Conservation (phyloP, 2,113 vertebrate genomes). For the Pholis gunnellus region DNA sequence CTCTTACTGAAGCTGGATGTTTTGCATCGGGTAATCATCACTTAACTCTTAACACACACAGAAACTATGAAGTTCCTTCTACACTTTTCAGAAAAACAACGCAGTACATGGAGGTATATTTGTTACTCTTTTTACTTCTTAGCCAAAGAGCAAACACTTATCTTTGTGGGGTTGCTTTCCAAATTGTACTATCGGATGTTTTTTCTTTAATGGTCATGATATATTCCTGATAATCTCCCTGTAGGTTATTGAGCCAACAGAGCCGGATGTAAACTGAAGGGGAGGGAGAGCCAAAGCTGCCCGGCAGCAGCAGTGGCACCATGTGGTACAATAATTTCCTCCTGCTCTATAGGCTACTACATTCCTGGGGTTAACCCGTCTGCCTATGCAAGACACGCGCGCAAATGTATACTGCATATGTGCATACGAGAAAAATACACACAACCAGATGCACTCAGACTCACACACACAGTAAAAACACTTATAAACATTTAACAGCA, state of each 20-base stretch:
- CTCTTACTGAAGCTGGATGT: not conserved
- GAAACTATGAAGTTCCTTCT: not conserved
- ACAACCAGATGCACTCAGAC: conserved; percentile 7
- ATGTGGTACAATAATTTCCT: conserved; percentile 76
- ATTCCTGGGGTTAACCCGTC: conserved; percentile 69
- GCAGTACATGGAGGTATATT: not conserved
- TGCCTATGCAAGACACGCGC: conserved; percentile 41
- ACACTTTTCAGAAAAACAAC: not conserved
- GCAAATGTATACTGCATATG: conserved; percentile 27
- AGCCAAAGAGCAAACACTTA: not conserved
- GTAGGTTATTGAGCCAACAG: conserved; percentile 33
- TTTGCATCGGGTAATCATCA: not conserved
- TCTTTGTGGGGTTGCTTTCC: not conserved
- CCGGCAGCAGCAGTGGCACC: conserved; percentile 48
- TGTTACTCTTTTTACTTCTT: not conserved
- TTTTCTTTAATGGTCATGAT: conserved; percentile 18
- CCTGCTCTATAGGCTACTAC: conserved; percentile 53
- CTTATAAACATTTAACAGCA: conserved; percentile 1
- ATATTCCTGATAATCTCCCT: conserved; percentile 43
- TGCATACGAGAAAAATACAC: conserved; percentile 4
- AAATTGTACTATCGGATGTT: conserved; percentile 13
- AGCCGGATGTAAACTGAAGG: conserved; percentile 22
- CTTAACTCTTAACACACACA: not conserved
- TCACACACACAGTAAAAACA: conserved; percentile 1
- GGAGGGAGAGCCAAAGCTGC: conserved; percentile 4